Conservation (phyloP, 2,888 invertebrate genomes). For the Machimus rusticus region DNA sequence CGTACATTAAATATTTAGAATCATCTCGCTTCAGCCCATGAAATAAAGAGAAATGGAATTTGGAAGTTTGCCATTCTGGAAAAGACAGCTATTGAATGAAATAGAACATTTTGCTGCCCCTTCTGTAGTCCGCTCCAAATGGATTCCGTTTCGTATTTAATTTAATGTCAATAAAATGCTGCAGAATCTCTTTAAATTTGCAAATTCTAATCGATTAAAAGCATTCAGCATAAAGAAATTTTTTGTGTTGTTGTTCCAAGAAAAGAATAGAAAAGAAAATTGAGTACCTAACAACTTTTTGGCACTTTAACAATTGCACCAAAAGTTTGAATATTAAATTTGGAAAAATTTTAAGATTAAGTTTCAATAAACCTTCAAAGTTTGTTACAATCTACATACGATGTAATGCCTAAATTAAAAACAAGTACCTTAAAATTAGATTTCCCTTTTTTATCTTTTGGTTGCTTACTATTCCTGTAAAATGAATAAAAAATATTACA, state of each 20-base stretch:
- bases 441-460: conserved; percentile 54
- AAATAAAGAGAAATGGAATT: not conserved
- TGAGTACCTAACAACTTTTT: too few relatives aligned
- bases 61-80: not conserved
- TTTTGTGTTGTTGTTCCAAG: too few relatives aligned
- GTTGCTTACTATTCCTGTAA: conserved; percentile 56
- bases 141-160: not conserved
- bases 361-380: not conserved
- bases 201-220: too few relatives aligned
- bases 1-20: not conserved
- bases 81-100: not conserved
- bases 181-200: not conserved
- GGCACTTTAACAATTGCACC: too few relatives aligned
- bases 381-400: not conserved
- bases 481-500: not conserved
- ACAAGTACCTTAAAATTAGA: conserved; percentile 38
- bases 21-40: not conserved
- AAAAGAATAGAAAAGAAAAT: too few relatives aligned
- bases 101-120: not conserved
- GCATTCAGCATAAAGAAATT: too few relatives aligned
- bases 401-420: not conserved
- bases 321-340: too few relatives aligned
- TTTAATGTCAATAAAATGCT: not conserved
- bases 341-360: too few relatives aligned
- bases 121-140: not conserved